Evolutionary conservation across 2,797 vertebrate species (phyloP), one percentile per base, ranked within the genome.

Genomic region (Micrastur ruficollis): DNA sequence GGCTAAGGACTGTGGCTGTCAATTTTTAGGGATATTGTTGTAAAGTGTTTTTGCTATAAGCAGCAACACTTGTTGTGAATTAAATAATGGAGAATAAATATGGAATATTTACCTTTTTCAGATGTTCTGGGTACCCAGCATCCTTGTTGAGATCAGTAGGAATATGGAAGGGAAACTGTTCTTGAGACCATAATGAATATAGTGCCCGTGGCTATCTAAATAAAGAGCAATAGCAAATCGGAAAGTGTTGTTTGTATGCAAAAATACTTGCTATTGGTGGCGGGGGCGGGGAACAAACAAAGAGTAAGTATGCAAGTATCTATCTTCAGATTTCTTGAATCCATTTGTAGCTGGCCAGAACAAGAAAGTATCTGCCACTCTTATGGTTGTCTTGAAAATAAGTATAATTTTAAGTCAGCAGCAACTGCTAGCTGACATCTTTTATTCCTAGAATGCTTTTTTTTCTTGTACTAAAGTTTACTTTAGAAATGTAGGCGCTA

Each of bases 301-400:
- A 86, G 66, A 59, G 14, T 91, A 83, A 66, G 47, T 81, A 32
- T 62, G 40, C 52, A 80, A 81, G 61, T 84, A 31, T 82, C 81
- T 95, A 14, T 81, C 59, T 92, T 89, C 34, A 22, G 73, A 86
- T 82, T 96, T 90, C 53, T 93, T 81, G 29, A 55, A 90, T 40
- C 63, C 40, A 26, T 90, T 95, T 94, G 90, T 90, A 90, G 49
- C 42, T 61, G 92, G 20, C 32, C 72, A 82, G 86, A 94, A 85
- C 83, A 91, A 89, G 92, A 95, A 97, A 68, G 83, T 91, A 93
- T 96, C 88, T 96, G 84, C 83, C 53, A 61, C 67, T 85, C 38
- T 76, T 85, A 74, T 5, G 46, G 34, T 92, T 94, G 36, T 85
- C 89, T 87, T 94, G 78, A 90, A 95, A 92, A 68, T 80, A 92